Percentiles rank a stretch among this genome's conserved stretches.
Evolutionary conservation across 2,888 invertebrate genomes (phyloP).

Genomic region (Calameuta filiformis): DNA sequence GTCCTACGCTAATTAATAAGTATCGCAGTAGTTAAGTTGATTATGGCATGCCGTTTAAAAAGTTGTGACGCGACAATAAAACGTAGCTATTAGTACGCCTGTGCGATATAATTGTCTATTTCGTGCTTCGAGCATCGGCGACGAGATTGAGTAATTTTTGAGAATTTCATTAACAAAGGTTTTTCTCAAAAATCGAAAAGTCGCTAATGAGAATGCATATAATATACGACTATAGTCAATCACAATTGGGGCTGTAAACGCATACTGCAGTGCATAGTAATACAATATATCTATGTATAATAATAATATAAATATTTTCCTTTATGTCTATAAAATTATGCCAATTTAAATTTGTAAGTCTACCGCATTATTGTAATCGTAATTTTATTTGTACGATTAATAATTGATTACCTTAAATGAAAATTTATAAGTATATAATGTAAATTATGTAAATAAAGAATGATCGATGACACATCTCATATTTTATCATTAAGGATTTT

Average conservation of each 20-base stretch:
- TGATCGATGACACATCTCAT: too few species aligned
- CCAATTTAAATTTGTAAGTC: too few species aligned
- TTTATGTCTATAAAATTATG: too few species aligned
- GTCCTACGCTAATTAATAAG: not conserved
- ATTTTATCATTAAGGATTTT: too few species aligned
- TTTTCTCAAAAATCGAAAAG: not conserved
- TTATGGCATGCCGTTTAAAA: slow-evolving; percentile 40
- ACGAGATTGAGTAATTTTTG: slow-evolving; percentile 2
- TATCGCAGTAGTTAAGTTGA: slow-evolving; percentile 23
- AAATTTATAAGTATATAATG: too few species aligned
- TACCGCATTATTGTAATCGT: too few species aligned
- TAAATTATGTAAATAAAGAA: too few species aligned
- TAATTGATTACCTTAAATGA: too few species aligned
- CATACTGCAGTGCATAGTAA: too few species aligned
- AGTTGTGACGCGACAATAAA: slow-evolving; percentile 65
- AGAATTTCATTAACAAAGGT: not conserved
- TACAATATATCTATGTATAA: too few species aligned
- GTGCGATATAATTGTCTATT: slow-evolving; percentile 35
- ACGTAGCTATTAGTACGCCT: slow-evolving; percentile 55
- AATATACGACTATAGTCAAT: slow-evolving; percentile 30
- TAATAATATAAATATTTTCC: too few species aligned
- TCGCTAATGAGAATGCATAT: slow-evolving; percentile 22
- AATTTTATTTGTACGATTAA: too few species aligned
- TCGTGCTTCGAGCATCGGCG: slow-evolving; percentile 24
- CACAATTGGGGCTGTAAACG: slow-evolving; percentile 30